Conservation (phyloP, 2,888 invertebrate genomes). For the Coleophora flavipennella region DNA sequence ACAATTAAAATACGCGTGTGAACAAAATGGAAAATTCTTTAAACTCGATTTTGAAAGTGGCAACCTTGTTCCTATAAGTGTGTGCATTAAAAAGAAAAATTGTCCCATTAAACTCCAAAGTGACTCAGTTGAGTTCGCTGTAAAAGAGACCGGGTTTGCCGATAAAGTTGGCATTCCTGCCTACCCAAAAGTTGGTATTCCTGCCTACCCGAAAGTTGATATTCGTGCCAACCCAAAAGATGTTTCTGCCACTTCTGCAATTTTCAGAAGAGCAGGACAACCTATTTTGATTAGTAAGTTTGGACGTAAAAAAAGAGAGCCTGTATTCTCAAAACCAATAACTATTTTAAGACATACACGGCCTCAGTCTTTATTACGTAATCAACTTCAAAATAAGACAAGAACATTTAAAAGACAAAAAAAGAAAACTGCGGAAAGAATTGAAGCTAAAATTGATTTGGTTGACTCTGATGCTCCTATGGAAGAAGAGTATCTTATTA, state of each 20-base stretch:
- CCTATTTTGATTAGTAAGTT: no score
- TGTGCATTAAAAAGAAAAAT: conserved; percentile 36
- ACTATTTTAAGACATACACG: conserved; percentile 23
- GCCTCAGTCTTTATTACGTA: conserved; percentile 11
- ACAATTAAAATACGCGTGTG: conserved; percentile 43
- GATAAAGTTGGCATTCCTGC: no score
- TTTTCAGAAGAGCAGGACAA: no score
- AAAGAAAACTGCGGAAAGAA: conserved; percentile 10
- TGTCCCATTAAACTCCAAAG: no score
- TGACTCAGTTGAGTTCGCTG: no score
- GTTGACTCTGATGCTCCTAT: conserved; percentile 27
- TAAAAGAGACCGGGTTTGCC: no score
- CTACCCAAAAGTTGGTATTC: no score
- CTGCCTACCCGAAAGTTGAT: conserved; percentile 7
- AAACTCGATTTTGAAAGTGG: conserved; percentile 45
- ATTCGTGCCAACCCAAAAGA: no score
- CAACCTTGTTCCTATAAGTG: conserved; percentile 38
- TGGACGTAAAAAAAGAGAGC: no score
- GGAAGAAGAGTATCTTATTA: conserved; percentile 22
- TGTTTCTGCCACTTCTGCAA: no score
- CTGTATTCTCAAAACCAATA: conserved; percentile 3
- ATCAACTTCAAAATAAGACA: conserved; percentile 6
- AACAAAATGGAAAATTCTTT: conserved; percentile 38
- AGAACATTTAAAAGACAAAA: conserved; percentile 12
- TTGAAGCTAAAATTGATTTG: conserved; percentile 23